Base-by-base conservation (phyloP, 2,888 invertebrate species). In the Sphaerophoria taeniata region DNA sequence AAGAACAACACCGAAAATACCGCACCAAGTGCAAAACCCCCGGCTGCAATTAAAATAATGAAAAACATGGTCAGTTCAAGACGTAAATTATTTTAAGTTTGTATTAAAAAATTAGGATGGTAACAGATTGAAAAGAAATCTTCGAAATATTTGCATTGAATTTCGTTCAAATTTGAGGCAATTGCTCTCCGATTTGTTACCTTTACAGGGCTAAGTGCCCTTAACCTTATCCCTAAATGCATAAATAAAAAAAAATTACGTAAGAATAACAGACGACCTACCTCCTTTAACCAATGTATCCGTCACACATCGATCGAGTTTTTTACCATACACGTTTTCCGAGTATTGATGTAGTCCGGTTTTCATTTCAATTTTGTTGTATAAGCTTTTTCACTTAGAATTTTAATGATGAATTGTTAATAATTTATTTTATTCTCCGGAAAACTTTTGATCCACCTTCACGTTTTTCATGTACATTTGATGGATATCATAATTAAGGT, bases 231-330 rank as follows among this genome's bases (percentile, higher is more conserved):
- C 60, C 34, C 72, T 67, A 5, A 9, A 12, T 45, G 55, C 69
- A 53, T 75, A 39, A 56, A 67, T 24, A 14, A 61, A 69, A 69
- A 55, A 60, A 58, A 79, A 76, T 84, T 83, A 83, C 79, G 83
- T 79, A 83, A 87, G 69, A 49, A 6, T 56, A 16, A 12, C 6
- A 43, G 24, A 24, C 86, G 49, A 91, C 92, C 93, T 93, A 97
- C 97, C 95, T 90, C 96, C 94, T 94, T 97, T 97, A 86, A 98
- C 93, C 49, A 96, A 91, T 53, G 95, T 95, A 92, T 98, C 97
- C 72, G 97, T 95, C 60, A 97, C 92, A 92, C 98, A 98, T 90
- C 95, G 94, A 92, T 98, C 97, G 94, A 97, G 94, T 93, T 96
- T 96, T 88, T 94, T 93, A 49, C 96, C 96, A 89, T 95, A 93